Evolutionary conservation across 2,113 vertebrate species (phyloP).

Genomic region (Pristiophorus japonicus): DNA sequence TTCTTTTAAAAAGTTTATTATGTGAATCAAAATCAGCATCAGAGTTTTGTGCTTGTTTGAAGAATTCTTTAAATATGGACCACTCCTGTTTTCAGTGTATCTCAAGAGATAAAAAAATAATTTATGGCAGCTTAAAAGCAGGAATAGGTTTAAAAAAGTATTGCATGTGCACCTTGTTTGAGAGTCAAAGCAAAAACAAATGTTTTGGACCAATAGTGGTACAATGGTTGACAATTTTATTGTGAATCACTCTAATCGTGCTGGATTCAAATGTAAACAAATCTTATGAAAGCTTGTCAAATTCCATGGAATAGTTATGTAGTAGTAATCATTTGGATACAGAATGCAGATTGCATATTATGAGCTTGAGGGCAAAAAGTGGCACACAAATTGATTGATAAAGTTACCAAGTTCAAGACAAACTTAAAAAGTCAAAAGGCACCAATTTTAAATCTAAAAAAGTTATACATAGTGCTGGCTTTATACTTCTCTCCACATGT

Average conservation of each 20-base stretch:
- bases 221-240: neutral
- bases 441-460: constrained; percentile 3
- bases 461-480: neutral
- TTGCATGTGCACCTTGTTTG: neutral
- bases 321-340: constrained; percentile 4
- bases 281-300: neutral
- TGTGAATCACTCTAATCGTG: neutral
- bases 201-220: neutral
- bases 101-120: neutral
- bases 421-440: constrained; percentile 14
- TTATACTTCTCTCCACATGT: neutral
- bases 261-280: neutral
- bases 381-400: neutral
- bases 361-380: neutral
- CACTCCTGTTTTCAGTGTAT: neutral
- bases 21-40: neutral
- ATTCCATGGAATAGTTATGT: neutral
- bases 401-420: constrained; percentile 16
- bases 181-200: constrained; percentile 3
- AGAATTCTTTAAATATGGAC: neutral
- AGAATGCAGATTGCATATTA: constrained; percentile 2
- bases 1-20: neutral
- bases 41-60: neutral
- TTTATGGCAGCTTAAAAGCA: neutral
- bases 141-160: neutral